Conservation (phyloP, 23 tunicate genomes). For the Trididemnum clinides region DNA sequence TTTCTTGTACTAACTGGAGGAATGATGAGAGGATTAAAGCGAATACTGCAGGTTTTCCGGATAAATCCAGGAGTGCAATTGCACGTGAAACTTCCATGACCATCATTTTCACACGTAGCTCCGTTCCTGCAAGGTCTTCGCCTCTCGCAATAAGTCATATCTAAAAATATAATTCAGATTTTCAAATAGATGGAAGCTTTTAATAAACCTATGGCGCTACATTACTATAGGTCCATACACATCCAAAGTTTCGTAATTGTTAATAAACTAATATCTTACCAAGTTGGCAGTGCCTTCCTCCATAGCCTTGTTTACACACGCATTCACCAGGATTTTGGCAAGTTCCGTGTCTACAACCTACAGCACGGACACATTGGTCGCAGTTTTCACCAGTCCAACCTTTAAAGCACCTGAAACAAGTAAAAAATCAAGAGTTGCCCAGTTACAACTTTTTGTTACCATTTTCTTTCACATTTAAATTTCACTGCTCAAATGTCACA, state of each 20-base stretch:
- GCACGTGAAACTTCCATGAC: slow-evolving; percentile 52
- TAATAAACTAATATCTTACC: too few relatives aligned
- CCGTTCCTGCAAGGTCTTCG: slow-evolving; percentile 67
- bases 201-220: too few relatives aligned
- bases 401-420: slow-evolving; percentile 50
- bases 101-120: slow-evolving; percentile 66
- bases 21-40: background rate
- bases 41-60: slow-evolving; percentile 47
- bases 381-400: slow-evolving; percentile 88
- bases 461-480: too few relatives aligned
- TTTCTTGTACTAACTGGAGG: background rate
- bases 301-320: slow-evolving; percentile 71
- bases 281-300: slow-evolving; percentile 63
- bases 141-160: slow-evolving; percentile 69
- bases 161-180: too few relatives aligned
- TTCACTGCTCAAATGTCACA: too few relatives aligned
- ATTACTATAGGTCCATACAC: too few relatives aligned
- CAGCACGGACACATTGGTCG: slow-evolving; percentile 51
- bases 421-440: too few relatives aligned
- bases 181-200: too few relatives aligned
- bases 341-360: slow-evolving; percentile 74
- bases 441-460: too few relatives aligned
- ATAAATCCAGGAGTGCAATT: slow-evolving; percentile 53
- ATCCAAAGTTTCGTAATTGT: too few relatives aligned
- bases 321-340: slow-evolving; percentile 81